phyloP scores from a whole-genome alignment of 2,797 vertebrate genomes.

The Sebastes hubbsi region DNA sequence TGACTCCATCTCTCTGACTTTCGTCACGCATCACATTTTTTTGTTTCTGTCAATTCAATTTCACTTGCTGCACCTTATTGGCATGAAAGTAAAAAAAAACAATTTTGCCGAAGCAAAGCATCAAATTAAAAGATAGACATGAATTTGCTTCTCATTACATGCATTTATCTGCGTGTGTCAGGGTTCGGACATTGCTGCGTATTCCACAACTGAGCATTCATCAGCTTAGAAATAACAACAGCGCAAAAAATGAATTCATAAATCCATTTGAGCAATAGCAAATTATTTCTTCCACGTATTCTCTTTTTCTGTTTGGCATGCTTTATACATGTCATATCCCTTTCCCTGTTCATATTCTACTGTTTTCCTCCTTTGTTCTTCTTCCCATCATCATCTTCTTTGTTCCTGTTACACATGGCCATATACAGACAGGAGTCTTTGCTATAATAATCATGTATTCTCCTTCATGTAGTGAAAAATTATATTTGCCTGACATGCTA shows the following conservation, averaged over 20 bases:
- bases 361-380: background rate
- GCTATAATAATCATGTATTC: constrained; percentile 4
- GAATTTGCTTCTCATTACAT: background rate
- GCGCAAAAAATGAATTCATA: background rate
- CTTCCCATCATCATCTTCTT: background rate
- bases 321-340: too few species aligned
- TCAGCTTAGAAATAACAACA: background rate
- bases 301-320: background rate
- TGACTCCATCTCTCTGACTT: constrained; percentile 23
- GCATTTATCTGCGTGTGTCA: background rate
- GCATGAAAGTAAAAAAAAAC: constrained; percentile 23
- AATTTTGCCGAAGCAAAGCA: background rate
- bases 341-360: background rate
- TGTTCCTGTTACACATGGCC: background rate
- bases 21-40: constrained; percentile 25
- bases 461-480: constrained; percentile 18
- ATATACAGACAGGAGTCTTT: constrained; percentile 16
- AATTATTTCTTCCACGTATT: background rate
- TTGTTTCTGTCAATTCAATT: constrained; percentile 34
- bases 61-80: constrained; percentile 13
- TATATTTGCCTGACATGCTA: background rate
- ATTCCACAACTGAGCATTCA: background rate
- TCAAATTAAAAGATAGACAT: constrained; percentile 21
- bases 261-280: background rate
- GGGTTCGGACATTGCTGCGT: background rate